Evolutionary conservation across 2,113 vertebrate species (phyloP).

Genomic region (Sprattus sprattus): DNA sequence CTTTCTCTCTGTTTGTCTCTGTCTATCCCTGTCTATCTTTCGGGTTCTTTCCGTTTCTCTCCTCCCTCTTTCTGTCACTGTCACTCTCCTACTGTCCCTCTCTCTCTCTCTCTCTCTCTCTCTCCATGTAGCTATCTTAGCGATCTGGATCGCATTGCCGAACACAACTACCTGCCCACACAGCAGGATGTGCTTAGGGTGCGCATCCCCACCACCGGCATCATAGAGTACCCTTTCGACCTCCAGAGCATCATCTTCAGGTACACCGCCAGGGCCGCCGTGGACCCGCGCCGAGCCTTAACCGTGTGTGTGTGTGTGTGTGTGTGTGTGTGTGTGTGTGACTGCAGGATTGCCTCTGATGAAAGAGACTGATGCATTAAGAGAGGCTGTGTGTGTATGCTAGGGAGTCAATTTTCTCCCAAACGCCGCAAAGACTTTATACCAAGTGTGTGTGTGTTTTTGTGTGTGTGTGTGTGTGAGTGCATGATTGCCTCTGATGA

Average conservation of each 20-base stretch:
- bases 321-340: not conserved
- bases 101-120: conserved; percentile 35
- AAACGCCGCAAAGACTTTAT: too few species aligned
- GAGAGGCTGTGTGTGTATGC: not conserved
- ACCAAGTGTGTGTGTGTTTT: not conserved
- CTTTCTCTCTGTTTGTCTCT: not conserved
- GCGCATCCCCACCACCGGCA: conserved; percentile 95
- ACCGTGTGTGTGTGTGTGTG: not conserved
- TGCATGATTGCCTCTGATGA: not conserved
- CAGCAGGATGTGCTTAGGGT: conserved; percentile 98
- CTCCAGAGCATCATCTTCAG: conserved; percentile 99
- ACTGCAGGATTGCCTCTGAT: not conserved
- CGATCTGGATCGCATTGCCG: conserved; percentile 94
- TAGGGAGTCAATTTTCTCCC: too few species aligned
- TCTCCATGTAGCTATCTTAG: conserved; percentile 85
- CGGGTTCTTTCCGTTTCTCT: not conserved
- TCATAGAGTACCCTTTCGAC: conserved; percentile 99
- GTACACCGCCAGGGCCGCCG: conserved; percentile 63
- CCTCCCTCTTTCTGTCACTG: not conserved
- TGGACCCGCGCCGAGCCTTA: not conserved
- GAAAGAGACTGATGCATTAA: not conserved
- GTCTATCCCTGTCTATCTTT: conserved; percentile 45
- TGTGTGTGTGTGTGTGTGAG: not conserved
- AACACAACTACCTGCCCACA: conserved; percentile 90
- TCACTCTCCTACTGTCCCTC: not conserved